phyloP scores from a whole-genome alignment of 1,140 invertebrate genomes.

The Frieseomelitta varia region DNA sequence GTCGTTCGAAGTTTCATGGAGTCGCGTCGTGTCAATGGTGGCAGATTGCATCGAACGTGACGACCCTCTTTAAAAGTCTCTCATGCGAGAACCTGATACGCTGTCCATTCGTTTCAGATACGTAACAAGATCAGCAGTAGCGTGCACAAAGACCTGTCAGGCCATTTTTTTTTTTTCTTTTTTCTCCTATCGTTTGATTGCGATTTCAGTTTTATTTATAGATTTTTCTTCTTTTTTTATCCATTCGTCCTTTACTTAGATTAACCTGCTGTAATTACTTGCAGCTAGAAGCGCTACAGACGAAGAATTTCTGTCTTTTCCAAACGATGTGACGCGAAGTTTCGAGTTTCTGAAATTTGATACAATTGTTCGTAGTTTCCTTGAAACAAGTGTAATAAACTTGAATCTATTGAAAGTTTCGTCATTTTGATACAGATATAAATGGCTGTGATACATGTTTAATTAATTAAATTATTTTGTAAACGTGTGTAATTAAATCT shows the following conservation, averaged over 20 bases:
- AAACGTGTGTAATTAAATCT: too few relatives aligned
- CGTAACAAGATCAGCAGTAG: conserved; percentile 12
- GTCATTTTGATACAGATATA: too few relatives aligned
- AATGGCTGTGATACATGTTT: too few relatives aligned
- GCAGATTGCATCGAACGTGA: conserved; percentile 42
- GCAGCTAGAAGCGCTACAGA: too few relatives aligned
- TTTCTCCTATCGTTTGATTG: neutral
- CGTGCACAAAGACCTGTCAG: neutral
- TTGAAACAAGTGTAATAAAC: too few relatives aligned
- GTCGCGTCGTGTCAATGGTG: conserved; percentile 19
- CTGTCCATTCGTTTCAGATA: conserved; percentile 12
- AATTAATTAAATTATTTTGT: too few relatives aligned
- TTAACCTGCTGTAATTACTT: neutral
- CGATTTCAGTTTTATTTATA: neutral
- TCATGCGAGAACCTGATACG: conserved; percentile 19
- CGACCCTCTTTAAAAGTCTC: conserved; percentile 31
- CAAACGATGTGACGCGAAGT: too few relatives aligned
- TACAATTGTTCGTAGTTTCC: too few relatives aligned
- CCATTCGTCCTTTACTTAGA: neutral
- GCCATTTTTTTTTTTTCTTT: neutral
- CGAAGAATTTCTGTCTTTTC: too few relatives aligned
- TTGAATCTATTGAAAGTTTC: too few relatives aligned
- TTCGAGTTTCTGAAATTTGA: too few relatives aligned
- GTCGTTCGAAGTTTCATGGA: conserved; percentile 6
- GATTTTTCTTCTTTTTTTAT: neutral